These are phyloP conservation scores for Pemphredon lugubris DNA, from an alignment of 2,888 invertebrate species.

Conservation along the genomic window DNA sequence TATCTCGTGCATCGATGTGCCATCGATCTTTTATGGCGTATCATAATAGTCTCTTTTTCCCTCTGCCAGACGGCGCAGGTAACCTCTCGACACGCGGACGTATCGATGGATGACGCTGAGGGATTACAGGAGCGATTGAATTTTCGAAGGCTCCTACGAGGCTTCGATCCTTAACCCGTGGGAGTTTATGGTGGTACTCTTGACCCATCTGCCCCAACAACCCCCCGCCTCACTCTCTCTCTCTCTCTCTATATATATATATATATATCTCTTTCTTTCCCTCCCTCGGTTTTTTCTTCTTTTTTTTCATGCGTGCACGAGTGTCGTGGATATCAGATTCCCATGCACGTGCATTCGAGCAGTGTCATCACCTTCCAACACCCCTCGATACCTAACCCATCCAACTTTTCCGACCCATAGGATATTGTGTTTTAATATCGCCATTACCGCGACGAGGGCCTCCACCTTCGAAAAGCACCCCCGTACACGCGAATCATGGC, in stretches of 20 bases:
- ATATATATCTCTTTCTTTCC: conserved; percentile 6
- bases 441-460: conserved; percentile 60
- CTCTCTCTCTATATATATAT: conserved; percentile 24
- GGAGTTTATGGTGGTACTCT: conserved; percentile 72
- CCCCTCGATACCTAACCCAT: conserved; percentile 51
- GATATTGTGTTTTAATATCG: conserved; percentile 79
- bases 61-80: conserved; percentile 21
- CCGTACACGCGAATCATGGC: conserved; percentile 26
- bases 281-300: conserved; percentile 30
- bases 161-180: conserved; percentile 73
- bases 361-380: conserved; percentile 78
- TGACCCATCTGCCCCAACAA: conserved; percentile 76
- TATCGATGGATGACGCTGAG: conserved; percentile 60
- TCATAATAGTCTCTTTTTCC: conserved; percentile 26
- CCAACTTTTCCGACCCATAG: conserved; percentile 64
- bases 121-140: conserved; percentile 68
- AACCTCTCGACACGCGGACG: conserved; percentile 51
- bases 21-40: conserved; percentile 14
- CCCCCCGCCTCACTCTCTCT: no score
- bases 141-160: conserved; percentile 60
- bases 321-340: conserved; percentile 75
- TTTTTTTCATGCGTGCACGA: conserved; percentile 45
- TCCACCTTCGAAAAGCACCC: conserved; percentile 40
- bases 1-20: no score
- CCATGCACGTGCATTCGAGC: conserved; percentile 80